Evolutionary conservation across 1,140 invertebrate species (phyloP).

Genomic region (Zophobas morio): DNA sequence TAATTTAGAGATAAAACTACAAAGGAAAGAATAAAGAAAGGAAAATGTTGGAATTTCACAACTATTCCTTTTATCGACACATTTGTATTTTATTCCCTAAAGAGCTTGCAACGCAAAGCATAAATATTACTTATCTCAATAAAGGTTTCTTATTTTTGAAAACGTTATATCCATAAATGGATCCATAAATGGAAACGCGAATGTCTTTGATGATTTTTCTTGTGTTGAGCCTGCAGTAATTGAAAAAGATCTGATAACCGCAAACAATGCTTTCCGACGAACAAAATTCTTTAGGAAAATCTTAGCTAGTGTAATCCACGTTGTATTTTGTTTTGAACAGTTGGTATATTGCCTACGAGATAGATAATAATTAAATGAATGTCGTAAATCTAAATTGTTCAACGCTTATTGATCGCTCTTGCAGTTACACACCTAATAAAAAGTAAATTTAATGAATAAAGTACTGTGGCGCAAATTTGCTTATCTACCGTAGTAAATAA

Average conservation of each 20-base stretch:
- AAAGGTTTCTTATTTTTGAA: too few species aligned
- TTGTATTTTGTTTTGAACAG: too few species aligned
- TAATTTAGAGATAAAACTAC: slow-evolving; percentile 14
- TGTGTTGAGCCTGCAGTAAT: background rate
- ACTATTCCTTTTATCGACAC: slow-evolving; percentile 3
- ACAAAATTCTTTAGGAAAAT: too few species aligned
- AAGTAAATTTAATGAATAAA: background rate
- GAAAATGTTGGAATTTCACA: slow-evolving; percentile 2
- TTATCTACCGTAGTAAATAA: slow-evolving; percentile 26
- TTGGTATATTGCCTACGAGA: too few species aligned
- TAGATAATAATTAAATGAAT: too few species aligned
- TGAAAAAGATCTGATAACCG: background rate
- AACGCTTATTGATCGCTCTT: background rate
- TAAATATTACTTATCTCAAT: too few species aligned
- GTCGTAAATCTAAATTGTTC: too few species aligned
- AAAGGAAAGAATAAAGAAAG: slow-evolving; percentile 18
- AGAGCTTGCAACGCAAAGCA: background rate
- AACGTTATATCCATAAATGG: too few species aligned
- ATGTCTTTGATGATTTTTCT: too few species aligned
- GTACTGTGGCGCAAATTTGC: slow-evolving; percentile 1
- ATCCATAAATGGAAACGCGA: too few species aligned
- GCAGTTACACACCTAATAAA: background rate
- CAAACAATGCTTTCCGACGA: too few species aligned
- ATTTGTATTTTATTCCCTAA: background rate
- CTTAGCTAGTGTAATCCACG: too few species aligned